Base-by-base conservation (phyloP, 2,113 vertebrate genomes). In the Lanius ludovicianus region DNA sequence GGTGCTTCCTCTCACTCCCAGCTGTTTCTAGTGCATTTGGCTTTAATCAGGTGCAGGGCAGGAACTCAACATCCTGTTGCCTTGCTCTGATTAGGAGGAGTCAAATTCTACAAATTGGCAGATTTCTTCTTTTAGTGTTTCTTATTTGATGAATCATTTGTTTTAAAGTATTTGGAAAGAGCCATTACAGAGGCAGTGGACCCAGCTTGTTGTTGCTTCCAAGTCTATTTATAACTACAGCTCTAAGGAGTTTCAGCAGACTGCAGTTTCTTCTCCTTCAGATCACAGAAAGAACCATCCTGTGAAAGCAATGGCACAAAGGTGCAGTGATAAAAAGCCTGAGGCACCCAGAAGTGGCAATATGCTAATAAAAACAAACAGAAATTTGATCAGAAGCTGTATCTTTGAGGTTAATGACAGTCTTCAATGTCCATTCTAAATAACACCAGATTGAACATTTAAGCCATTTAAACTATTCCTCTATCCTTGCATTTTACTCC, bases 11-110 rank as follows among this genome's bases (percentile, higher is more conserved):
- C 96, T 95, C 82, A 73, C 77, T 88, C 96, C 98, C 98, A 98
- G 98, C 98, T 97, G 98, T 93, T 97, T 93, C 87, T 84, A 94
- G 80, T 93, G 98, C 98, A 98, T 99, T 98, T 99, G 98, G 98
- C 98, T 99, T 99, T 99, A 99, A 99, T 99, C 99, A 98, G 98
- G 98, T 99, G 96, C 96, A 98, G 98, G 97, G 98, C 99, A 98
- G 98, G 98, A 99, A 98, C 98, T 98, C 97, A 93, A 98, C 98
- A 98, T 99, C 99, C 99, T 99, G 98, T 98, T 98, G 98, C 98
- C 96, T 97, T 96, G 97, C 98, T 98, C 98, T 99, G 98, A 99
- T 99, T 99, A 99, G 98, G 98, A 99, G 98, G 98, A 98, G 98
- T 99, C 98, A 98, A 95, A 98, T 99, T 98, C 97, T 98, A 98